Base-by-base conservation (phyloP, 2,888 invertebrate genomes). In the Sminthurinus aureus region DNA sequence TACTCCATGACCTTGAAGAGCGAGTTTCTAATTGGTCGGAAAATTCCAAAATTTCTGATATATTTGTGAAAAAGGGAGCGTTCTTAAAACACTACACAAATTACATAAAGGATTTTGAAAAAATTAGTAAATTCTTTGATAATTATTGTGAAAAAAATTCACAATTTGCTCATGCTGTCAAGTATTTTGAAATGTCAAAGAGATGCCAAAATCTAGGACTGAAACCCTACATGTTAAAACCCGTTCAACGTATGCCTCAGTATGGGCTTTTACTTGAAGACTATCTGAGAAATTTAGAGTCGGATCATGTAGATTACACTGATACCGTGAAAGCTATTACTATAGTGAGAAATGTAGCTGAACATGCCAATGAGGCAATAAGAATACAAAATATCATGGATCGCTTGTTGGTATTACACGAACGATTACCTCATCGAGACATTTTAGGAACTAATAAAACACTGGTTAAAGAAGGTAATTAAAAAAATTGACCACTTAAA, bases 181-280 rank as follows among this genome's bases (percentile, higher is more conserved):
- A 90, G 85, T 80, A 82, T 12, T 82, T 85, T 81, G 92, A 93
- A 87, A 87, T 85, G 18, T 89, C 89, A 13, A 90, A 89, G 4
- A 87, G 90, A 50, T 92, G 92, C 89, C 90, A 90, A 82, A 92
- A 92, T 88, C 90, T 94, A 74, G 91, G 92, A 0, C 86, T 94
- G 76, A 92, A 92, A 77, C 93, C 93, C 90, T 93, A 92, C 88
- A 93, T 94, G 93, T 90, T 94, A 83, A 93, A 93, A 90, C 94
- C 94, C 0, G 93, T 94, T 83, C 71, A 71, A 15, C 90, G 94
- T 89, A 92, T 94, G 85, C 88, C 87, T n/a, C 93, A 93, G 89
- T 94, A 94, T 89, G 91, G 92, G 86, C 90, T 94, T 4, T 90
- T 94, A 12, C 90, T 94, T 22, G 92, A 93, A 89, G 93, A 93